A percentile compares a stretch with the other conserved stretches of the same genome.
phyloP scores from a whole-genome alignment of 2,888 invertebrate species.

The Amiota communis region DNA sequence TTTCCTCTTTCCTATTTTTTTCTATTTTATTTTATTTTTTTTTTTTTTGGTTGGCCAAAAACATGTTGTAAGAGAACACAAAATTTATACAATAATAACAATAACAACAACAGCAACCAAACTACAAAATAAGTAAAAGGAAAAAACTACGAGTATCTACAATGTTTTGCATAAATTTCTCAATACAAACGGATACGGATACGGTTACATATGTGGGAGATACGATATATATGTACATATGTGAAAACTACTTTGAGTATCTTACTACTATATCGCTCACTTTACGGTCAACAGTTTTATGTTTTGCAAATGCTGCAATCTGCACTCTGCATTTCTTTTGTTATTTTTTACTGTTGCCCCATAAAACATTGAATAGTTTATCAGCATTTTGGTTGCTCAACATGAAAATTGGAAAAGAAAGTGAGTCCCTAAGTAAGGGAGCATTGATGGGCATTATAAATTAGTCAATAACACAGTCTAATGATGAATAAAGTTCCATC shows the following conservation, averaged over 20 bases:
- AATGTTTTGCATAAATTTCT: too few relatives aligned
- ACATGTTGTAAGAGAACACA: too few relatives aligned
- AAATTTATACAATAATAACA: too few relatives aligned
- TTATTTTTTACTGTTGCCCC: not conserved
- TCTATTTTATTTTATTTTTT: not conserved
- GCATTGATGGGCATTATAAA: constrained; percentile 6
- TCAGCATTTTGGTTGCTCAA: not conserved
- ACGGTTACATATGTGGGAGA: too few relatives aligned
- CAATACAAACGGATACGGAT: too few relatives aligned
- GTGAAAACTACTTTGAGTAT: too few relatives aligned
- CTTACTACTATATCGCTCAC: too few relatives aligned
- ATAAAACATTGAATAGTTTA: constrained; percentile 12
- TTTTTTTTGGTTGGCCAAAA: not conserved
- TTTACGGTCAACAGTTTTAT: too few relatives aligned
- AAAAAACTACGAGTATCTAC: too few relatives aligned
- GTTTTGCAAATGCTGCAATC: not conserved
- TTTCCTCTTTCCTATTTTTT: not conserved
- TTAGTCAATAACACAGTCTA: not conserved
- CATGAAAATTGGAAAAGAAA: not conserved
- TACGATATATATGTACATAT: too few relatives aligned
- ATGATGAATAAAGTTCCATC: not conserved
- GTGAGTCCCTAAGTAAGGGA: not conserved
- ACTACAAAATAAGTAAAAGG: too few relatives aligned
- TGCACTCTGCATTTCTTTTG: not conserved
- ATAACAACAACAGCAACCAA: too few relatives aligned